A percentile compares a stretch with the other conserved stretches of the same genome.
Conservation (phyloP, 1,140 invertebrate species). For the Anoplophora glabripennis region DNA sequence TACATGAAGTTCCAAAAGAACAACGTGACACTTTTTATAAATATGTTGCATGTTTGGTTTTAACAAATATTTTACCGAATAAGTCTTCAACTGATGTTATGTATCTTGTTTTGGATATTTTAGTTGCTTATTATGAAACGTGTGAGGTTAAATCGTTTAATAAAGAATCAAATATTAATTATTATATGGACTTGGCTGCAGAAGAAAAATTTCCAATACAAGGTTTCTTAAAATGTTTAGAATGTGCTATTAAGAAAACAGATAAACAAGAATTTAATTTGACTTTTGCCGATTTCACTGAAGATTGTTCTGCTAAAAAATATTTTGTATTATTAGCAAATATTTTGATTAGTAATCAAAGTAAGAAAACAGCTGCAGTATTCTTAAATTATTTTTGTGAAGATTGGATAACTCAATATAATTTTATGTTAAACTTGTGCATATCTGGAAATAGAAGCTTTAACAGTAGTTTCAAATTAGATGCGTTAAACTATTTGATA, state of each 20-base stretch:
- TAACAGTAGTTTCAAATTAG: constrained; percentile 3
- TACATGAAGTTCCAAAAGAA: constrained; percentile 46
- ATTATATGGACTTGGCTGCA: constrained; percentile 8
- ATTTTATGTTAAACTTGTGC: constrained; percentile 35
- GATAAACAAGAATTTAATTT: constrained; percentile 14
- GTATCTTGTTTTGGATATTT: constrained; percentile 46
- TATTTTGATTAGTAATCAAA: constrained; percentile 1
- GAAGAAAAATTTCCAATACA: constrained; percentile 33
- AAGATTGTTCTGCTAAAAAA: background rate
- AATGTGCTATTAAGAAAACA: constrained; percentile 31
- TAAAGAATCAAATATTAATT: background rate
- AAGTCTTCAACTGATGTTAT: constrained; percentile 15
- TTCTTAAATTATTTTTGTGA: constrained; percentile 14
- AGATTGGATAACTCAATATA: constrained; percentile 14
- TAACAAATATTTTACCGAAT: constrained; percentile 23
- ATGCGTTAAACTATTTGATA: constrained; percentile 9
- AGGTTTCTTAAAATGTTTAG: constrained; percentile 33
- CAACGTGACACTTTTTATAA: constrained; percentile 44
- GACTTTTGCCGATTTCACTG: constrained; percentile 19
- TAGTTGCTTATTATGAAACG: constrained; percentile 36
- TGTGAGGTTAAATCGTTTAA: constrained; percentile 2
- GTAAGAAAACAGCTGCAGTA: background rate
- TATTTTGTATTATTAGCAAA: background rate
- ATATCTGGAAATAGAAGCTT: constrained; percentile 12
- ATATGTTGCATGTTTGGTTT: constrained; percentile 24